Conservation (phyloP, 1,140 invertebrate genomes). For the Orchestia grillus region DNA sequence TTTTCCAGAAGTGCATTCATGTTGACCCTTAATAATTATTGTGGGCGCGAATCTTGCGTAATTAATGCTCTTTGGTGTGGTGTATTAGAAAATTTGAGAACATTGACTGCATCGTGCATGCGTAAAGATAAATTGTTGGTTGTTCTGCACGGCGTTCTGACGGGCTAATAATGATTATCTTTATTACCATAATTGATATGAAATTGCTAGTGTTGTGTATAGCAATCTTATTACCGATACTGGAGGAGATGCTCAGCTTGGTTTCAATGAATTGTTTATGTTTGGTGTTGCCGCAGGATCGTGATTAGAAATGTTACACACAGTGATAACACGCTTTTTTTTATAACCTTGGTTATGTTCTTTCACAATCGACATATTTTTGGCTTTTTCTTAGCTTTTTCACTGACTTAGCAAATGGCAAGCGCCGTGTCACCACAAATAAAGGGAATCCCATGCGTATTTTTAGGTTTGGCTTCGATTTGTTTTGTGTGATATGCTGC, state of each 20-base stretch:
- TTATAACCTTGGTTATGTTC: conserved; percentile 10
- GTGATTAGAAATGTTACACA: conserved; percentile 32
- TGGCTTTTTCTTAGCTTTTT: neutral
- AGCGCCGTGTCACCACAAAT: conserved; percentile 27
- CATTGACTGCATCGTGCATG: conserved; percentile 48
- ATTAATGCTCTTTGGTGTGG: conserved; percentile 36
- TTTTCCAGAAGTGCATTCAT: neutral
- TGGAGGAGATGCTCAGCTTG: neutral
- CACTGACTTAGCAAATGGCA: conserved; percentile 10
- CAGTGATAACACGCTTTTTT: conserved; percentile 46
- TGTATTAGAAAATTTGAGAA: conserved; percentile 32
- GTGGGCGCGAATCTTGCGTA: conserved; percentile 21
- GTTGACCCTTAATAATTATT: neutral
- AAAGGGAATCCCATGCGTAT: conserved; percentile 34
- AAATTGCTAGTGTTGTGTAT: conserved; percentile 41
- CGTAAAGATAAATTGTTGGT: conserved; percentile 43
- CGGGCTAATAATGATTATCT: conserved; percentile 18
- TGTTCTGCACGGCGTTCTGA: conserved; percentile 42
- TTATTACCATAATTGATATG: neutral
- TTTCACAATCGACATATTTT: conserved; percentile 1
- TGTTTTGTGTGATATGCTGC: neutral
- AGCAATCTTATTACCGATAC: neutral
- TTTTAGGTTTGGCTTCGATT: neutral
- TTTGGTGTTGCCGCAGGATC: conserved; percentile 18
- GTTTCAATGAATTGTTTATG: conserved; percentile 14